These are phyloP conservation scores for Petrolisthes cinctipes DNA, from an alignment of 2,888 invertebrate species.

Conservation along the genomic window DNA sequence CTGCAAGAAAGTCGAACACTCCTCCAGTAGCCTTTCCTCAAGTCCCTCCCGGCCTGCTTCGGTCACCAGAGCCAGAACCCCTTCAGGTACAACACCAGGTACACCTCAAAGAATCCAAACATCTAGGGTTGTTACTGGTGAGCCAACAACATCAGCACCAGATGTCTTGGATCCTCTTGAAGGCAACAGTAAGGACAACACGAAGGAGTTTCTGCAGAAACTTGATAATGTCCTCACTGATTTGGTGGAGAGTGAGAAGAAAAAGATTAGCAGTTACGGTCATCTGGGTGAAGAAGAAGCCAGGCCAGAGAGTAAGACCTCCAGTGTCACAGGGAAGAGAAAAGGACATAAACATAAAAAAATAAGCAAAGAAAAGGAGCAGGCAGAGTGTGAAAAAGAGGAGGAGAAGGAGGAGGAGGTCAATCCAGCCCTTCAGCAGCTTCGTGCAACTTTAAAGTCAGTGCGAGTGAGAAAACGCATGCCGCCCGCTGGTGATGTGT, in stretches of 20 bases:
- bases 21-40: conserved; percentile 47
- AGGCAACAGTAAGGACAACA: conserved; percentile 37
- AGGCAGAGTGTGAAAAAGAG: no score
- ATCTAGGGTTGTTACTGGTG: not conserved
- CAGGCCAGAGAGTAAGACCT: not conserved
- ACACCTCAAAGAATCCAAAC: conserved; percentile 9
- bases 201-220: conserved; percentile 36
- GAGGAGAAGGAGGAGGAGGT: not conserved
- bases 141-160: not conserved
- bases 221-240: conserved; percentile 50
- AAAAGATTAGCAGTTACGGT: conserved; percentile 46
- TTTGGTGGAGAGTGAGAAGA: conserved; percentile 51
- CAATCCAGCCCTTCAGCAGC: conserved; percentile 43
- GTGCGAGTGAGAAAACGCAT: conserved; percentile 39
- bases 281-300: not conserved
- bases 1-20: conserved; percentile 31
- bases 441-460: conserved; percentile 37
- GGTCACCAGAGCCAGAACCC: not conserved
- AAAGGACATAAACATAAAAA: conserved; percentile 25
- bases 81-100: not conserved
- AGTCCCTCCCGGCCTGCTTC: conserved; percentile 43
- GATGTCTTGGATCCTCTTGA: not conserved
- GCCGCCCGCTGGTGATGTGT: conserved; percentile 27
- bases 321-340: not conserved
- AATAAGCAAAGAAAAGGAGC: conserved; percentile 11